Evolutionary conservation across 1,140 invertebrate genomes (phyloP), one percentile per base, ranked within the genome.

Genomic region (Aphis craccivora): DNA sequence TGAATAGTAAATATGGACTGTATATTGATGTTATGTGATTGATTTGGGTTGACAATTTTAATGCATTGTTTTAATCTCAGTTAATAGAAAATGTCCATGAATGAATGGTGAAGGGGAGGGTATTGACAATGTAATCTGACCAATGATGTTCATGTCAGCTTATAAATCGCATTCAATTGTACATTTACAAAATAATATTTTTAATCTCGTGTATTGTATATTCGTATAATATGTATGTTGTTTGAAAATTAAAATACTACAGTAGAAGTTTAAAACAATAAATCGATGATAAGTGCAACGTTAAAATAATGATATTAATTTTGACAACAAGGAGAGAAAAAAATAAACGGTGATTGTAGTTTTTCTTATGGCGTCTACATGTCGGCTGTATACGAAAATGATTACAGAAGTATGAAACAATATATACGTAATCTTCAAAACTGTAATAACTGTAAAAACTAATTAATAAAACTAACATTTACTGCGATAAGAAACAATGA

Each of bases 401-500:
- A 40, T 84, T 43, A 43, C 11, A 25, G n/a, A 14, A 76, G n/a
- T 76, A 76, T 76, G 60, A 67, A 67, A 67, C 60, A 43, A 84
- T 40, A 43, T 40, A 84, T 40, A 40, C 3, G 23, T 84, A 84
- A 84, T 84, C 22, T 37, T 84, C 22, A 84, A 30, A 40, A 40
- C 40, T 40, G 83, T 43, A 9, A 40, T 7, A 84, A 40, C 14
- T 11, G 40, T 45, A 40, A 84, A 87, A 45, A 87, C 43, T 87
- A 87, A 87, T 87, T 87, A 45, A 87, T 87, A 87, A 87, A 87
- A 87, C 30, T n/a, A 87, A 45, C 84, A 87, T 88, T 88, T 88
- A 88, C 45, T 48, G n/a, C 25, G 40, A 86, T 86, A 45, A 86
- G 40, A 45, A 40, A 8, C 84, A 1, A 86, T 25, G 84, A 86